phyloP scores from a whole-genome alignment of 2,113 vertebrate species.

The Oreochromis niloticus region DNA sequence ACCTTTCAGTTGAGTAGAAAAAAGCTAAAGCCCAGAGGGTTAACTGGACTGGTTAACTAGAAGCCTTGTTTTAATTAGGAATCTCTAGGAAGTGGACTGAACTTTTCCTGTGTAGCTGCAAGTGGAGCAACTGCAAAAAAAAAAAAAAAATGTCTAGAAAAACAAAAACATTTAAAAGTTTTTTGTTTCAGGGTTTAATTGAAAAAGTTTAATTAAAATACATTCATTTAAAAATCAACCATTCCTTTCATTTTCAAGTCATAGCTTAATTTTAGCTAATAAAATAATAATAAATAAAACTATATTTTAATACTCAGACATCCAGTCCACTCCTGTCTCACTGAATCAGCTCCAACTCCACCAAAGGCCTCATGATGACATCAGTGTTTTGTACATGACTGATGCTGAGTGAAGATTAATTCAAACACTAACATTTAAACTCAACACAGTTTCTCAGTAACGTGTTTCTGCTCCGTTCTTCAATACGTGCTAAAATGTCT shows the following conservation, averaged over 20 bases:
- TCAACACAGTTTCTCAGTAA: background rate
- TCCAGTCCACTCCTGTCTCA: background rate
- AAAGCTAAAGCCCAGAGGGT: background rate
- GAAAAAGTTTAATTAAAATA: background rate
- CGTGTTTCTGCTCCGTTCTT: background rate
- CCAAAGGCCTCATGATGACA: background rate
- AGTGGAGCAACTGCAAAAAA: background rate
- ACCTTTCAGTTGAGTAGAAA: background rate
- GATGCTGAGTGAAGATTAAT: background rate
- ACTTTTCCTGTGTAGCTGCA: background rate
- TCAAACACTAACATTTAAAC: background rate
- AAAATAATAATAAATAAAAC: background rate
- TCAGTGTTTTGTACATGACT: background rate
- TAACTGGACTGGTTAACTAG: background rate
- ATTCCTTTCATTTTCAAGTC: background rate
- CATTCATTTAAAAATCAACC: background rate
- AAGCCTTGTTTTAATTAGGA: background rate
- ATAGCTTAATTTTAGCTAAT: background rate
- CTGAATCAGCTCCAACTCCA: background rate
- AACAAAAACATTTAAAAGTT: background rate
- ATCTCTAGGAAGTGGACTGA: rapidly evolving
- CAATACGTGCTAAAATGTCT: background rate
- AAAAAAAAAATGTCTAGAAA: background rate
- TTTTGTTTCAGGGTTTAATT: background rate
- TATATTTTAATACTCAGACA: background rate